Evolutionary conservation across 2,113 vertebrate genomes (phyloP).

Genomic region (Ameiurus melas): DNA sequence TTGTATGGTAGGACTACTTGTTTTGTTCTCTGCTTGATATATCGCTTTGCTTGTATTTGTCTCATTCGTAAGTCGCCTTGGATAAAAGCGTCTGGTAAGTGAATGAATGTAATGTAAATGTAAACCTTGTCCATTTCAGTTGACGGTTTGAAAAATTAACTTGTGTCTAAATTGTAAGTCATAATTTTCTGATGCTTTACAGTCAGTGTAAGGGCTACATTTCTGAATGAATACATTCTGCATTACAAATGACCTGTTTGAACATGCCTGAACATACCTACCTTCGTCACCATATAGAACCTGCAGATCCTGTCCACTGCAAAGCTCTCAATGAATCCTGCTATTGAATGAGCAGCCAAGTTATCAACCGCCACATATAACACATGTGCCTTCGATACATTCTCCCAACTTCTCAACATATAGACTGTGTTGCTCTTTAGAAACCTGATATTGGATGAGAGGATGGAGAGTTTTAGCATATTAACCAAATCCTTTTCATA

Average conservation of each 20-base stretch:
- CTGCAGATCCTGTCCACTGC: slow-evolving; percentile 28
- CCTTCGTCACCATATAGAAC: slow-evolving; percentile 36
- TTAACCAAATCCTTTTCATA: slow-evolving; percentile 26
- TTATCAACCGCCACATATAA: slow-evolving; percentile 47
- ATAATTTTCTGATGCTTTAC: slow-evolving; percentile 38
- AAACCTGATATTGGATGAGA: slow-evolving; percentile 27
- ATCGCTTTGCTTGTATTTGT: too few species aligned
- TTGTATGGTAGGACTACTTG: too few species aligned
- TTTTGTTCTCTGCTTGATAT: too few species aligned
- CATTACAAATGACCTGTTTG: slow-evolving; percentile 10
- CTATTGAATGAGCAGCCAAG: slow-evolving; percentile 35
- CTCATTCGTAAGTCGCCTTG: too few species aligned
- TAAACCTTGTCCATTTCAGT: slow-evolving; percentile 37
- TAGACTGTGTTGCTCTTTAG: slow-evolving; percentile 18
- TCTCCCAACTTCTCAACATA: slow-evolving; percentile 36
- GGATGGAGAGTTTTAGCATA: slow-evolving; percentile 25
- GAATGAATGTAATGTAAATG: too few species aligned
- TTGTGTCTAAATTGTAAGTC: slow-evolving; percentile 16
- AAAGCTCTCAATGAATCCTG: slow-evolving; percentile 38
- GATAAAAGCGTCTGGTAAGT: too few species aligned
- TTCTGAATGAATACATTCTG: slow-evolving; percentile 40
- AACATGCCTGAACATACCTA: slow-evolving; percentile 22
- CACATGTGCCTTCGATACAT: slow-evolving; percentile 25
- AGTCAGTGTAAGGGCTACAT: slow-evolving; percentile 33
- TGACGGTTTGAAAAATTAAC: neutral